Evolutionary conservation across 2,888 invertebrate species (phyloP).

Genomic region (Lepidocyrtinus sp.): DNA sequence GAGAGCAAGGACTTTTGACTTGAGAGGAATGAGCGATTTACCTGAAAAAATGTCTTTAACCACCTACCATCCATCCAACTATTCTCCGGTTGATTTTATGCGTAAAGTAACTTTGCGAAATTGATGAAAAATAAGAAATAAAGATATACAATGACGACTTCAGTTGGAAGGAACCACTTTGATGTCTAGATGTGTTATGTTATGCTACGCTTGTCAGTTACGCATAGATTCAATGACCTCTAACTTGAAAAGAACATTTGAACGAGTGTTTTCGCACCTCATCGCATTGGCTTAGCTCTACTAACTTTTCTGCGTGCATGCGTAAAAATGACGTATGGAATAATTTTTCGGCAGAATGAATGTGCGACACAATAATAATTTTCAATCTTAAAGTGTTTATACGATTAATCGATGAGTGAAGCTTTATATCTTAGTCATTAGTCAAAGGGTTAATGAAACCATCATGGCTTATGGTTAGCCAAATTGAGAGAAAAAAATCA

Average conservation of each 20-base stretch:
- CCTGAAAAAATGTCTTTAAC: background rate
- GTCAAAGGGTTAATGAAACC: no score
- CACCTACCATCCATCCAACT: background rate
- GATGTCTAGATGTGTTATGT: no score
- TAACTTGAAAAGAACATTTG: background rate
- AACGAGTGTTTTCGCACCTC: conserved; percentile 11
- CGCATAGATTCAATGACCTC: conserved; percentile 11
- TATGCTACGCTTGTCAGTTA: background rate
- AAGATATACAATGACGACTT: no score
- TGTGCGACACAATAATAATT: no score
- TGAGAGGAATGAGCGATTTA: background rate
- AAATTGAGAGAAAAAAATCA: no score
- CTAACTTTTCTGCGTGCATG: background rate
- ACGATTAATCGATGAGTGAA: no score
- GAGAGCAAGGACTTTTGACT: background rate
- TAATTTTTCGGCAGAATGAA: background rate
- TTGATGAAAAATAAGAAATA: no score
- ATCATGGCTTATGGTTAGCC: no score
- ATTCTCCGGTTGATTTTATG: background rate
- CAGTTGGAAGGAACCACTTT: no score
- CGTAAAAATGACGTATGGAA: background rate
- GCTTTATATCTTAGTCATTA: no score
- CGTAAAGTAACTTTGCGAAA: no score
- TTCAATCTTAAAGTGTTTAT: no score
- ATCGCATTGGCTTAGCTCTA: background rate